Evolutionary conservation across 2,113 vertebrate genomes (phyloP).

Genomic region (Irena cyanogastra): DNA sequence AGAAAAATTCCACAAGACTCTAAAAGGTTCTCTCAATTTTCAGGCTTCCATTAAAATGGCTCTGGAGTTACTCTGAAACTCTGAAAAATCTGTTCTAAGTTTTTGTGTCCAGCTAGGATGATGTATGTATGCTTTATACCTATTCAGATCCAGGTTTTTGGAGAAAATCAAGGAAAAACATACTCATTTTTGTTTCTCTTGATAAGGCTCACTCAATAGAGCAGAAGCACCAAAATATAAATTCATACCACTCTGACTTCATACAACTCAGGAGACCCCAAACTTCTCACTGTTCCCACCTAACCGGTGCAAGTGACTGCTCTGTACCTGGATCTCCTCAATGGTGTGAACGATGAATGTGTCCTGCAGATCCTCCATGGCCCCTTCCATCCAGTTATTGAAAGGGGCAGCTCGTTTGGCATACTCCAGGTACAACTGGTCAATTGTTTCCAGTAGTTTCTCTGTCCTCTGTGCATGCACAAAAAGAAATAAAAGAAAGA

Average conservation of each 20-base stretch:
- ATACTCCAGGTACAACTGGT: slow-evolving; percentile 95
- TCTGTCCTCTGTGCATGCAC: slow-evolving; percentile 83
- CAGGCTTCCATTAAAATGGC: not conserved
- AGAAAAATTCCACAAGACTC: not conserved
- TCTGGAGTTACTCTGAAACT: not conserved
- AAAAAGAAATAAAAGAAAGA: not conserved
- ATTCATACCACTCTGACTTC: not conserved
- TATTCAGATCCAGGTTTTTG: not conserved
- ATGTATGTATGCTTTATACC: not conserved
- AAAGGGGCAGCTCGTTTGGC: slow-evolving; percentile 97
- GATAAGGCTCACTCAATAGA: not conserved
- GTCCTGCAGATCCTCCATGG: slow-evolving; percentile 98
- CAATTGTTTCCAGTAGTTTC: slow-evolving; percentile 95
- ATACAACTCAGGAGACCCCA: not conserved
- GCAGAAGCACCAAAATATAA: not conserved
- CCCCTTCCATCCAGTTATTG: slow-evolving; percentile 99
- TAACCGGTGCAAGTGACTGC: not conserved
- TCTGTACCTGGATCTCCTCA: slow-evolving; percentile 92
- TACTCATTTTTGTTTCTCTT: not conserved
- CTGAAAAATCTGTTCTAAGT: not conserved
- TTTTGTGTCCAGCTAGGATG: not conserved
- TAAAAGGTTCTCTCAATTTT: not conserved
- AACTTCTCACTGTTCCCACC: not conserved
- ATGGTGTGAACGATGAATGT: slow-evolving; percentile 98
- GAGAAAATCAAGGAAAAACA: not conserved